These are phyloP conservation scores for Lepidotrigona ventralis DNA, from an alignment of 1,140 invertebrate genomes.

Conservation along the genomic window DNA sequence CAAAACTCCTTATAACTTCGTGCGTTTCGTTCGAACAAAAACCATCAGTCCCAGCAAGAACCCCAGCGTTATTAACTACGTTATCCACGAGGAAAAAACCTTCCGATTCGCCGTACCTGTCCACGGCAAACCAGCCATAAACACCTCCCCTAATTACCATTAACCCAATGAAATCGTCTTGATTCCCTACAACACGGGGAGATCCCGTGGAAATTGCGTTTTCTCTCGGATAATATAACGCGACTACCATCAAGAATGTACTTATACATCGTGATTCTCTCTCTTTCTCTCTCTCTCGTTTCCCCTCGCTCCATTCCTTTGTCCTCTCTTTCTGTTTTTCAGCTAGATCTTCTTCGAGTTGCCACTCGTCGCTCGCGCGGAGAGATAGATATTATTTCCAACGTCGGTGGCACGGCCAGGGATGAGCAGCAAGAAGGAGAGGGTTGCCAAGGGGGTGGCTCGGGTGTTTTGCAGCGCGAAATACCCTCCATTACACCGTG, in stretches of 20 bases:
- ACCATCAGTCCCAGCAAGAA: neutral
- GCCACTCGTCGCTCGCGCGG: slow-evolving; percentile 53
- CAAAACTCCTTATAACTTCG: neutral
- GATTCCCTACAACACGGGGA: slow-evolving; percentile 1
- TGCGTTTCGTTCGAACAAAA: neutral
- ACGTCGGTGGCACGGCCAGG: slow-evolving; percentile 60
- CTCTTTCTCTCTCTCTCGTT: neutral
- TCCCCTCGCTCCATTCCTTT: neutral
- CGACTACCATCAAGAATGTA: slow-evolving; percentile 65
- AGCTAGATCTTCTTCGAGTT: slow-evolving; percentile 31
- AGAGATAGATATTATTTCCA: slow-evolving; percentile 77
- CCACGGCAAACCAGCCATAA: slow-evolving; percentile 5
- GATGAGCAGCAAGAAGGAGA: slow-evolving; percentile 54
- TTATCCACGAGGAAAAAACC: neutral
- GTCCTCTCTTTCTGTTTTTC: slow-evolving; percentile 1
- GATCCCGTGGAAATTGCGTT: slow-evolving; percentile 55
- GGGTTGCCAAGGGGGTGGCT: slow-evolving; percentile 56
- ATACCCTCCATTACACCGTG: slow-evolving; percentile 78
- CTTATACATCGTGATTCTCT: slow-evolving; percentile 1
- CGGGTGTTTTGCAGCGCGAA: slow-evolving; percentile 78
- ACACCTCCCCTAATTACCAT: slow-evolving; percentile 47
- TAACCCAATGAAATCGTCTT: slow-evolving; percentile 25
- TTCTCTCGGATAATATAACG: slow-evolving; percentile 46
- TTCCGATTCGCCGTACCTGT: slow-evolving; percentile 11
- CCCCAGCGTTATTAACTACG: neutral